Base-by-base conservation (phyloP, 2,888 invertebrate genomes). In the Phalera bucephala region DNA sequence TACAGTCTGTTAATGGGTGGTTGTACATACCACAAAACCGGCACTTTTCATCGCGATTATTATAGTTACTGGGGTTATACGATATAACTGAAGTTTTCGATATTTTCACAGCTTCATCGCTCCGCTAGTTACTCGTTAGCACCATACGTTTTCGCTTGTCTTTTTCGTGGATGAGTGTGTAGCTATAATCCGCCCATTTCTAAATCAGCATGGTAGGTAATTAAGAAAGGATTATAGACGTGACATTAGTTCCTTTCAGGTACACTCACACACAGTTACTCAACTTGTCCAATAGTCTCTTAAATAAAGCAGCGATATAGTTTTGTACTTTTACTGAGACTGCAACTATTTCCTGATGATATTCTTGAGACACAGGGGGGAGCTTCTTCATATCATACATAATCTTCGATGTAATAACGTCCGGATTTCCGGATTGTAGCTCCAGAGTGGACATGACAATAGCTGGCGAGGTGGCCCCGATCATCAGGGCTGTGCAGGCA, bases 141-240 rank as follows among this genome's bases (percentile, higher is more conserved):
- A 10, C 11, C 10, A n/a, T n/a, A 2, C 15, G 19, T 9, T 10
- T n/a, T 2, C 57, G 10, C 19, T 43, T 38, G n/a, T 46, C n/a
- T 22, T 45, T 49, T 1, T 22, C 33, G 5, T 27, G 25, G 3
- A 52, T 42, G 7, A 41, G 17, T 2, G 46, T 33, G 19, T 45
- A 61, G 34, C 53, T 50, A 26, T 60, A 61, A 19, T 64, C 61
- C 3, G 55, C 9, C 55, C 58, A 58, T n/a, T n/a, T n/a, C n/a
- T n/a, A n/a, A n/a, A n/a, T n/a, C n/a, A n/a, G n/a, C n/a, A n/a
- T n/a, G n/a, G 35, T 53, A 58, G 2, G 53, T 32, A 2, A 60
- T 6, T 2, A 57, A 21, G 1, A 46, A 36, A 2, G n/a, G n/a
- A n/a, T n/a, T n/a, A n/a, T n/a, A n/a, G n/a, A n/a, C n/a, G n/a